Base-by-base conservation (phyloP, 2,888 invertebrate genomes). In the Latrodectus hesperus region DNA sequence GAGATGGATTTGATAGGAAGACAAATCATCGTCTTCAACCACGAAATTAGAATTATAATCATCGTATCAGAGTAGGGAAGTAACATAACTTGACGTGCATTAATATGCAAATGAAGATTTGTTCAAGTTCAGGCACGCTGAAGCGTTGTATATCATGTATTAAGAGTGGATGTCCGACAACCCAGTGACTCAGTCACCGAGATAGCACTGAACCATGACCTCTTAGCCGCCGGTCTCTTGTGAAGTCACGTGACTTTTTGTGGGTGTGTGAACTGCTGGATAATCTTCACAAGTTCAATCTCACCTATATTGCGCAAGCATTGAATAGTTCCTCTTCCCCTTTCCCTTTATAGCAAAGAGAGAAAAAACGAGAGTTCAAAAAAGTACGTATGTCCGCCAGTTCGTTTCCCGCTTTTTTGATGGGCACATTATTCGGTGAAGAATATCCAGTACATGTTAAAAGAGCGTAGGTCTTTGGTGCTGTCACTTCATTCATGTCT, bases 181-280 rank as follows among this genome's bases (percentile, higher is more conserved):
- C 86, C 86, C 71, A 87, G 76, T 87, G 86, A 87, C 86, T 87
- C 81, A 87, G 81, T 87, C 86, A 87, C 86, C 76, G 86, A 87
- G 71, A 71, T 81, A 55, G 76, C 86, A 82, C 52, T 80, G 55
- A 76, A 81, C 77, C 86, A 77, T 87, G 81, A 87, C 86, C 81
- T 81, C 81, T 77, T 65, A 81, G 81, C 51, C 75, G 65, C 76
- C 76, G 86, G 60, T 74, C 78, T 79, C 78, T 67, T 84, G 64
- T 80, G 76, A 77, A 81, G 76, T 81, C 86, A 87, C 81, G 81
- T 81, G 81, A 87, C 60, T 76, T 38, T 12, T 70, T 67, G 77
- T 68, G 80, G 79, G 85, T 67, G 84, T 71, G 72, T 49, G 60
- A 80, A 51, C 38, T 52, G 72, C 51, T 51, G 72, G n/a, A 55